Evolutionary conservation across 2,113 vertebrate genomes (phyloP).

Genomic region (Indicator maculatus): DNA sequence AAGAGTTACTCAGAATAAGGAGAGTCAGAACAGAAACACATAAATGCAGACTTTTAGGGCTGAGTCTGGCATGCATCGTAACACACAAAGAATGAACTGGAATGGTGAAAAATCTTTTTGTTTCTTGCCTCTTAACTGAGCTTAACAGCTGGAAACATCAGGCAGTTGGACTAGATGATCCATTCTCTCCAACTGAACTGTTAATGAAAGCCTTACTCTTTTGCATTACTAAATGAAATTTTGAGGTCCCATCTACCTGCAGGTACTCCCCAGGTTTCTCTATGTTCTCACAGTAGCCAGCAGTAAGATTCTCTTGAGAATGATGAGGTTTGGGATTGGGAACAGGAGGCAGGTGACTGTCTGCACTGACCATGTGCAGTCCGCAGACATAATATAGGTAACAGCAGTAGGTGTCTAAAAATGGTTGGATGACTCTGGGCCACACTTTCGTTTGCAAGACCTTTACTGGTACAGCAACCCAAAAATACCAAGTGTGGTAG

Average conservation of each 20-base stretch:
- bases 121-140: background rate
- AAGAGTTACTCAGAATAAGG: constrained; percentile 11
- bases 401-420: constrained; percentile 25
- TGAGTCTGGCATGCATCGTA: background rate
- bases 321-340: background rate
- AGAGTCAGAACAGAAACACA: background rate
- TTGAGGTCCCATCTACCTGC: background rate
- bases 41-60: background rate
- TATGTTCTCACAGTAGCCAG: background rate
- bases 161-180: background rate
- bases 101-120: constrained; percentile 13
- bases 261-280: background rate
- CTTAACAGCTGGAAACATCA: background rate
- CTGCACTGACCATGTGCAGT: background rate
- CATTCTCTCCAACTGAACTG: background rate
- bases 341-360: background rate
- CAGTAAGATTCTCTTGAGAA: background rate
- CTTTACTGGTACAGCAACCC: constrained; percentile 9
- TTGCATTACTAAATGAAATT: background rate
- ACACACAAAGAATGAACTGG: background rate
- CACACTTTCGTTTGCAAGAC: constrained; percentile 10
- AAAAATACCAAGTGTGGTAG: background rate
- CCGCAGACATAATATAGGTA: background rate
- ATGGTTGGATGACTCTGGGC: constrained; percentile 24
- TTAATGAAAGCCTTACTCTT: background rate